Evolutionary conservation across 2,888 invertebrate species (phyloP), one percentile per base, ranked within the genome.

Genomic region (Apantesis nais): DNA sequence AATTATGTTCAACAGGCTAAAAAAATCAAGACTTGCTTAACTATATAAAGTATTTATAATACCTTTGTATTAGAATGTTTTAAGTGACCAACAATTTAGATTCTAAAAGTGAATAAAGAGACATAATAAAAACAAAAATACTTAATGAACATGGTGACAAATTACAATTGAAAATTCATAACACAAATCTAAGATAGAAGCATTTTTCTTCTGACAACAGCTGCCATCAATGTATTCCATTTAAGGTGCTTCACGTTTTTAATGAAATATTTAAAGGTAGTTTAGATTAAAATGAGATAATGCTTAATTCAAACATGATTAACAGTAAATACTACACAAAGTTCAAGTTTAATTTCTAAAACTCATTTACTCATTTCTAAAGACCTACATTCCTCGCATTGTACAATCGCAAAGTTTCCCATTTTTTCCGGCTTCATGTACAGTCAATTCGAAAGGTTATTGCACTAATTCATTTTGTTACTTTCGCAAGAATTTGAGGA

Each of bases 401-500:
- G 16, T 58, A 37, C n/a, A 48, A 31, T 62, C 37, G 52, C 48
- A 25, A 52, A 22, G 52, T 58, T 66, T 25, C n/a, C 19, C 62
- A 73, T 44, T 77, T 68, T 55, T 77, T 76, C 73, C 74, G 69
- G 72, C 62, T 67, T 70, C 34, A 69, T 74, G 61, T 69, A 65
- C 71, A 74, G 70, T 37, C 61, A 70, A 67, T 78, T 77, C 70
- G 63, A 79, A 80, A 81, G 81, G 85, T 85, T 85, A 84, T 71
- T 83, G 83, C 81, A 84, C 81, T 77, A 82, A 80, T 83, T 78
- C 76, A 81, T 79, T 82, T 83, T 78, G 83, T 83, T 84, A 86
- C 85, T 86, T 87, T 88, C 84, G 83, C 85, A 86, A 86, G 82
- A 83, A 80, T 81, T 70, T 78, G 77, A 75, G 74, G 48, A 76